Conservation (phyloP, 2,113 vertebrate species). For the Carassius carassius region DNA sequence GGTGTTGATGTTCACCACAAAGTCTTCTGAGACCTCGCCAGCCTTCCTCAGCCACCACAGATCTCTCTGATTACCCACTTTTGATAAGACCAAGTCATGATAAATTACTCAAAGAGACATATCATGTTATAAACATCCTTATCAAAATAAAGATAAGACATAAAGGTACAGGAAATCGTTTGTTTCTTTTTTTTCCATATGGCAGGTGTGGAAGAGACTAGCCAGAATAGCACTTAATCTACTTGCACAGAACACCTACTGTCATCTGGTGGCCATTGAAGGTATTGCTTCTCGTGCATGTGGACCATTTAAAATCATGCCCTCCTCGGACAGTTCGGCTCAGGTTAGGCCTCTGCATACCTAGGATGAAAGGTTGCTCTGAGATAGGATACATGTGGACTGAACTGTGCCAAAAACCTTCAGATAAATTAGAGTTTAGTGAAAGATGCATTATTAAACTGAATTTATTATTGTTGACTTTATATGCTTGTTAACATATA, state of each 20-base stretch:
- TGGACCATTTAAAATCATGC: not conserved
- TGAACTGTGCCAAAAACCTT: slow-evolving; percentile 13
- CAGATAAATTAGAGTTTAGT: slow-evolving; percentile 14
- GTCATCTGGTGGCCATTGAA: slow-evolving; percentile 51
- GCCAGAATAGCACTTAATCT: not conserved
- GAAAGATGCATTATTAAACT: slow-evolving; percentile 28
- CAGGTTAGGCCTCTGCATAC: slow-evolving; percentile 10
- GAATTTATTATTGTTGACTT: not conserved
- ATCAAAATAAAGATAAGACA: not conserved
- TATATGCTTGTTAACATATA: not conserved
- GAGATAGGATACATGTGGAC: not conserved
- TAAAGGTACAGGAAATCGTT: not conserved
- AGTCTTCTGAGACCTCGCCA: slow-evolving; percentile 21
- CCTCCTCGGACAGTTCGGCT: not conserved
- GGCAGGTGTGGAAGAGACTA: not conserved
- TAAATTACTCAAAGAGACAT: not conserved
- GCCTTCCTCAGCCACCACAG: not conserved
- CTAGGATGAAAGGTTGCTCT: not conserved
- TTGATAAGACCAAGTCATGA: not conserved
- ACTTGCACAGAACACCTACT: slow-evolving; percentile 31
- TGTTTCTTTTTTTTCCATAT: not conserved
- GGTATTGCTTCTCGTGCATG: not conserved
- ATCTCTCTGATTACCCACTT: slow-evolving; percentile 3
- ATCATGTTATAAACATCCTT: not conserved
- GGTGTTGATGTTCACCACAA: slow-evolving; percentile 8